Percentiles rank a stretch among this genome's conserved stretches.
Conservation (phyloP, 2,888 invertebrate species). For the Camptogramma bilineatum region DNA sequence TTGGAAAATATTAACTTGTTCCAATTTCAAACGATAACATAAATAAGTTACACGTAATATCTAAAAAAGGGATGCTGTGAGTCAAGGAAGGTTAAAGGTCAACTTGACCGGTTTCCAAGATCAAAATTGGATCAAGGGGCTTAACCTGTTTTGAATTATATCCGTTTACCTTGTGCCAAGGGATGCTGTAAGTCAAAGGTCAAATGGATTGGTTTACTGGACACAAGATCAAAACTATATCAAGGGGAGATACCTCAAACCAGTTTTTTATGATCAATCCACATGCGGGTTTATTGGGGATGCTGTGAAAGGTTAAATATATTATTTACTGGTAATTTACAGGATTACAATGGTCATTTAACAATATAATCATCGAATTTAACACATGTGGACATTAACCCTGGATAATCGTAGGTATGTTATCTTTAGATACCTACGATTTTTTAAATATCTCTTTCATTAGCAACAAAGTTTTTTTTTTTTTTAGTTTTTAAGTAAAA, state of each 20-base stretch:
- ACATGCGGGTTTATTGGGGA: conserved; percentile 15
- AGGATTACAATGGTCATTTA: background rate
- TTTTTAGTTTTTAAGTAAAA: no score
- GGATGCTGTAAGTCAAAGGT: conserved; percentile 24
- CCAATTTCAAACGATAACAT: no score
- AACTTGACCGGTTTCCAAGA: conserved; percentile 13
- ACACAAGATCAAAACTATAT: conserved; percentile 53
- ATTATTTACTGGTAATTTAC: background rate
- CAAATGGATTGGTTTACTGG: conserved; percentile 25
- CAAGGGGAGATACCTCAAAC: conserved; percentile 44
- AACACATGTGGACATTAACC: no score
- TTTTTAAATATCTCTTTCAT: no score
- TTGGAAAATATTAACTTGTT: conserved; percentile 1
- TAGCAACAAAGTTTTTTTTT: no score
- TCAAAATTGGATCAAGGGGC: conserved; percentile 22
- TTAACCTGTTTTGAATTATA: conserved; percentile 5
- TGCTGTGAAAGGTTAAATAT: conserved; percentile 6
- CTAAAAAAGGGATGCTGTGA: conserved; percentile 10
- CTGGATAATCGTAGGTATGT: no score
- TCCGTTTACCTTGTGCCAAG: conserved; percentile 1
- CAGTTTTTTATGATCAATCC: conserved; percentile 32
- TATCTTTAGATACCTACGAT: no score
- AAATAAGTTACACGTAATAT: background rate
- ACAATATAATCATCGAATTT: background rate
- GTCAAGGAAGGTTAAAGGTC: conserved; percentile 7